Evolutionary conservation across 2,888 invertebrate species (phyloP), one percentile per base, ranked within the genome.

Genomic region (Xanthorhoe spadicearia): DNA sequence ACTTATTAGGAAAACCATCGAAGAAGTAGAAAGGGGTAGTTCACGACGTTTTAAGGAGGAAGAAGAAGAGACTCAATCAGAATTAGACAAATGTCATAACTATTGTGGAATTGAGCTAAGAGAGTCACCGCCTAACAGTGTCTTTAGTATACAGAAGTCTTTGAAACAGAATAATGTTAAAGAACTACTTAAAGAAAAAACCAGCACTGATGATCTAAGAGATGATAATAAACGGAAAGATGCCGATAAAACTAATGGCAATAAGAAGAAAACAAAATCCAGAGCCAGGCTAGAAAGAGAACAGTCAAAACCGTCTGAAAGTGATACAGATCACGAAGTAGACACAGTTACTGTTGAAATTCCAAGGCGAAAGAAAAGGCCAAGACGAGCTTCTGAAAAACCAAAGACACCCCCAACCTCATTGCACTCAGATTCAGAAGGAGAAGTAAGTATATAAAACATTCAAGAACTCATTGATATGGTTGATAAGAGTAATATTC

Each of bases 261-360:
- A 64, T 49, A 93, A 93, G 74, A 92, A 93, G 77, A 93, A 93
- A 79, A 77, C 83, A 0, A 93, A 93, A 72, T 87, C 90, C 0
- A 86, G 93, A 75, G 92, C 93, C 0, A 83, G 93, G 60, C 76
- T 93, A 66, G 93, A 93, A 78, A 84, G 93, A 60, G 91, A 93
- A 74, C 92, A 91, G 62, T 93, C 93, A 0, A 92, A 93, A 61
- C 93, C 93, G 35, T 93, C 93, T 28, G 93, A 93, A 66, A 93
- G 86, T 72, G 93, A 93, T 70, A 88, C 92, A 0, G 93, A 93
- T 63, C 89, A 78, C 13, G 93, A 93, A 52, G 87, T 93, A 0
- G 93, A 92, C 74, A 93, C 93, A 0, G 90, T 93, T 1, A 93
- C 93, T 10, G 93, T 93, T 1, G 93, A 93, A 68, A 93, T 93